Conservation (phyloP, 1,140 invertebrate species). For the Octopus bimaculoides region DNA sequence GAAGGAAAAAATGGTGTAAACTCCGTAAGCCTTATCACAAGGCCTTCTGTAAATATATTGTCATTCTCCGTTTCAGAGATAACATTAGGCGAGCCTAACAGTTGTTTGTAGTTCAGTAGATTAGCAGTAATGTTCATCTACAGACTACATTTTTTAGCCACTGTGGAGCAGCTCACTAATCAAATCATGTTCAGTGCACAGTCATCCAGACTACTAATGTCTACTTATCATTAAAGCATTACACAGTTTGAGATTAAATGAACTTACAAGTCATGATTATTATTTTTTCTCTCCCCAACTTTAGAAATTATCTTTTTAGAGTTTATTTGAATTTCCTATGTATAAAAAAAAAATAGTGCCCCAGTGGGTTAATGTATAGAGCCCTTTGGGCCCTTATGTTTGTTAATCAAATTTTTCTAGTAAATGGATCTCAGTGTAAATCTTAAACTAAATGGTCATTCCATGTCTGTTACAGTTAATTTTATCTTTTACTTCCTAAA, state of each 20-base stretch:
- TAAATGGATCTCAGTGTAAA: too few relatives aligned
- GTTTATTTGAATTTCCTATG: background rate
- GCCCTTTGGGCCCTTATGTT: background rate
- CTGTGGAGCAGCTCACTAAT: too few relatives aligned
- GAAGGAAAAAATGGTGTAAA: background rate
- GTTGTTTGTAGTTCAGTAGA: too few relatives aligned
- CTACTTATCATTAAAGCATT: too few relatives aligned
- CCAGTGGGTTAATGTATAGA: background rate
- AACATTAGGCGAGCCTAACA: background rate
- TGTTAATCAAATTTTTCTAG: background rate
- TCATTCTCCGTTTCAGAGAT: constrained; percentile 5
- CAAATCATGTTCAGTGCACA: constrained; percentile 5
- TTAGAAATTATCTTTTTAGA: background rate
- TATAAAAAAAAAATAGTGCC: background rate
- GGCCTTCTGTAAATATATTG: background rate
- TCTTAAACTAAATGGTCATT: too few relatives aligned
- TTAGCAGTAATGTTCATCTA: too few relatives aligned
- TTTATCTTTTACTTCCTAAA: too few relatives aligned
- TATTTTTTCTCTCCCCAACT: background rate
- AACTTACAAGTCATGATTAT: too few relatives aligned
- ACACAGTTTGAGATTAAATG: too few relatives aligned
- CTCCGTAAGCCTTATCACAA: background rate
- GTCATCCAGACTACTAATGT: background rate
- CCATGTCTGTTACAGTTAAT: too few relatives aligned
- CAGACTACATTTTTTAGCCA: too few relatives aligned